These are phyloP conservation scores for Sciaenops ocellatus DNA, from an alignment of 2,797 vertebrate genomes.

Conservation along the genomic window DNA sequence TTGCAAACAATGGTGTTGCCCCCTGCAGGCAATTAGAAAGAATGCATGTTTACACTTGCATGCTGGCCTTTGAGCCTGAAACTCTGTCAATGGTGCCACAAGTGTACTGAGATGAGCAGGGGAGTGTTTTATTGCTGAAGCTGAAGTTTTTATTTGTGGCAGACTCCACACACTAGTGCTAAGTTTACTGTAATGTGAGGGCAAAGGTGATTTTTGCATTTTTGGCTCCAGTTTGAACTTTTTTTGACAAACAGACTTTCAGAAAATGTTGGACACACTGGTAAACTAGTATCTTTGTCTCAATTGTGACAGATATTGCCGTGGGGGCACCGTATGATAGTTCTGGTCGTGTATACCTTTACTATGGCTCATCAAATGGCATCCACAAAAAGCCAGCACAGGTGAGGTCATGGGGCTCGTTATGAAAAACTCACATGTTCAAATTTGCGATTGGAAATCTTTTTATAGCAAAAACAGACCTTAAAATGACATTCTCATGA, in stretches of 20 bases:
- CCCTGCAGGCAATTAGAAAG: too few relatives aligned
- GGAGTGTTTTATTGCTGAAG: background rate
- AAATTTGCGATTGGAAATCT: background rate
- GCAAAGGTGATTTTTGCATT: too few relatives aligned
- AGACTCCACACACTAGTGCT: too few relatives aligned
- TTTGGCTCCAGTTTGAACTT: background rate
- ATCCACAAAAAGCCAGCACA: constrained; percentile 88
- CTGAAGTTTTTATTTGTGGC: background rate
- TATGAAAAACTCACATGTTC: background rate
- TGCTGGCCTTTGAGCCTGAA: too few relatives aligned
- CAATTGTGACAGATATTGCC: constrained; percentile 89
- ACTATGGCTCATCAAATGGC: constrained; percentile 88
- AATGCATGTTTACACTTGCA: too few relatives aligned
- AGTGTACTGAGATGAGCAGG: background rate
- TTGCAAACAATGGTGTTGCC: too few relatives aligned
- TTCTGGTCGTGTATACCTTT: constrained; percentile 90
- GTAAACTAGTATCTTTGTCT: background rate
- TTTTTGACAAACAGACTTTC: background rate
- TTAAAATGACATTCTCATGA: background rate
- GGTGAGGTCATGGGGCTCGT: constrained; percentile 76
- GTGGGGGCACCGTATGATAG: constrained; percentile 92
- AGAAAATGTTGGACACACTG: background rate
- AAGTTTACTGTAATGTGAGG: too few relatives aligned
- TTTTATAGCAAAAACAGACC: background rate
- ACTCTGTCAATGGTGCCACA: too few relatives aligned